A percentile compares a stretch with the other conserved stretches of the same genome.
Conservation (phyloP, 2,797 vertebrate species). For the Lithobates sylvaticus region DNA sequence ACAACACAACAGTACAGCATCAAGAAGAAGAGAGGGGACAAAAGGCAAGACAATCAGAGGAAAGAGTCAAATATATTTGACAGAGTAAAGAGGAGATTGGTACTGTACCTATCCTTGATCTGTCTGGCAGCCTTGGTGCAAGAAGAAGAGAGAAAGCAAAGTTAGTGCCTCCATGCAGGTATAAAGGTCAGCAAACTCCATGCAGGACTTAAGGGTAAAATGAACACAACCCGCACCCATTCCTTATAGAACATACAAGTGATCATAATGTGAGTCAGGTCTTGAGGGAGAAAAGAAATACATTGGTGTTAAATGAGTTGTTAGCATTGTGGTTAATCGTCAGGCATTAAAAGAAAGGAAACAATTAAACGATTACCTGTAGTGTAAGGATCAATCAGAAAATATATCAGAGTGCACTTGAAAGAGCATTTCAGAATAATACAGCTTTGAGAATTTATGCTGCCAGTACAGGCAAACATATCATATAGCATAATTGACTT, state of each 20-base stretch:
- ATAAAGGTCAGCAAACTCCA: slow-evolving; percentile 71
- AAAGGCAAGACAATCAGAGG: background rate
- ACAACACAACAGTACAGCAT: background rate
- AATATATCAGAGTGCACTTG: background rate
- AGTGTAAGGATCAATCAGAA: background rate
- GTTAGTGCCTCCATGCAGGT: slow-evolving; percentile 84
- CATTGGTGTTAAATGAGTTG: slow-evolving; percentile 26
- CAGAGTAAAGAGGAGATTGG: slow-evolving; percentile 65
- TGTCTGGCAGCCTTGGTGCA: slow-evolving; percentile 90
- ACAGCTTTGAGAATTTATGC: background rate
- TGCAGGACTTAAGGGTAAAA: slow-evolving; percentile 73
- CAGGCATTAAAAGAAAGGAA: slow-evolving; percentile 31
- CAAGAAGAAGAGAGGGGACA: background rate
- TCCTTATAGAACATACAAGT: slow-evolving; percentile 1
- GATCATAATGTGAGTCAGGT: background rate
- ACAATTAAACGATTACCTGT: background rate
- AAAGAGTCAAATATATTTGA: background rate
- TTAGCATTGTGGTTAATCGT: slow-evolving; percentile 35
- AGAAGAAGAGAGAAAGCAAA: slow-evolving; percentile 77
- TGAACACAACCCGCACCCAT: background rate
- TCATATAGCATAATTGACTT: too few relatives aligned
- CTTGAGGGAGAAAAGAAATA: slow-evolving; percentile 26
- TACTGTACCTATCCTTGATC: slow-evolving; percentile 95
- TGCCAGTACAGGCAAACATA: background rate
- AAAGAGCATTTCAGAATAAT: background rate